These are phyloP conservation scores for Hyposmocoma kahamanoa DNA, from an alignment of 1,140 invertebrate species.

Conservation along the genomic window DNA sequence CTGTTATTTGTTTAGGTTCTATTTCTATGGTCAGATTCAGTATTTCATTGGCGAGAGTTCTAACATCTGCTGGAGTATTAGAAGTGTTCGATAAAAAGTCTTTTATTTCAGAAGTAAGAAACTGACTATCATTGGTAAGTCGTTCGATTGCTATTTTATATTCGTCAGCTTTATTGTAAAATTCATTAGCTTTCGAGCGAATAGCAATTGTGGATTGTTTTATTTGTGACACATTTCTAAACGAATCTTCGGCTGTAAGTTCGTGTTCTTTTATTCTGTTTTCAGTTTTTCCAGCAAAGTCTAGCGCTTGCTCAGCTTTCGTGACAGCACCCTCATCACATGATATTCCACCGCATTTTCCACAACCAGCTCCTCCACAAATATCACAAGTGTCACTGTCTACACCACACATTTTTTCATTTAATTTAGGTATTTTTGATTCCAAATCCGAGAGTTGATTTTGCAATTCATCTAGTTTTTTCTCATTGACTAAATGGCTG, in stretches of 20 bases:
- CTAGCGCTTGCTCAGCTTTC: constrained; percentile 88
- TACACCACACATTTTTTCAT: constrained; percentile 92
- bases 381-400: constrained; percentile 91
- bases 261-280: constrained; percentile 86
- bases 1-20: constrained; percentile 89
- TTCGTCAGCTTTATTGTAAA: constrained; percentile 64
- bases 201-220: constrained; percentile 74
- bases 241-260: constrained; percentile 79
- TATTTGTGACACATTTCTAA: constrained; percentile 72
- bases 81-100: constrained; percentile 84
- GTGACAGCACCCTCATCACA: constrained; percentile 92
- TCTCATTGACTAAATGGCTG: constrained; percentile 80
- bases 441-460: constrained; percentile 80
- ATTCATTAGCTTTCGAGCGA: constrained; percentile 66
- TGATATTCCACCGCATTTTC: constrained; percentile 90
- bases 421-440: constrained; percentile 86
- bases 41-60: constrained; percentile 85
- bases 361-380: constrained; percentile 96
- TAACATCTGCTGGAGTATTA: constrained; percentile 87
- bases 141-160: constrained; percentile 69
- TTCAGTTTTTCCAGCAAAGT: constrained; percentile 89
- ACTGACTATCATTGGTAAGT: constrained; percentile 71
- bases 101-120: constrained; percentile 80
- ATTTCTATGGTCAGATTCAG: constrained; percentile 75
- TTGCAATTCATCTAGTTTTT: constrained; percentile 75